Conservation (phyloP, 2,888 invertebrate species). For the Sipha maydis region DNA sequence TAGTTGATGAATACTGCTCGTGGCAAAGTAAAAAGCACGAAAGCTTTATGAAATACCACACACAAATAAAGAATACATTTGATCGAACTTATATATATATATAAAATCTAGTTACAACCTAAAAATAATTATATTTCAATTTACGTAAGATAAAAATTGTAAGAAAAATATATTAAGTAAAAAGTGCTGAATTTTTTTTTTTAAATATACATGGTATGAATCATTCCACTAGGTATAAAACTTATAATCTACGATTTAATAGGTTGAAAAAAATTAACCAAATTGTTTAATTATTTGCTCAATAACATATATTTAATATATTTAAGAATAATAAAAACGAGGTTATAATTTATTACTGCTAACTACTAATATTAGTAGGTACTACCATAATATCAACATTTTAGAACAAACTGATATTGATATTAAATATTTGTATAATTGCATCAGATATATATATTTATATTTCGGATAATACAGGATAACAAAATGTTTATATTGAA, state of each 20-base stretch:
- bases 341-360: not conserved
- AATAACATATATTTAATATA: too few species aligned
- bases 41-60: constrained; percentile 41
- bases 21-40: constrained; percentile 42
- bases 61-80: not conserved
- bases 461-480: not conserved
- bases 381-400: not conserved
- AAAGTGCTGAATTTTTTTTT: too few species aligned
- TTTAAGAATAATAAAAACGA: too few species aligned
- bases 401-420: not conserved
- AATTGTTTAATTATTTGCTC: too few species aligned
- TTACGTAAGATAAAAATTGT: too few species aligned
- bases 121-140: not conserved
- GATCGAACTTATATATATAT: not conserved
- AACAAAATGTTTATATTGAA: not conserved
- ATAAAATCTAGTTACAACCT: not conserved
- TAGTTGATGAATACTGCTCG: constrained; percentile 23
- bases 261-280: too few species aligned
- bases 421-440: not conserved
- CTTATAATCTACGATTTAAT: not conserved
- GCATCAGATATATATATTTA: not conserved
- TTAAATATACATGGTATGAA: not conserved
- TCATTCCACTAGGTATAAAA: not conserved
- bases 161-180: not conserved
- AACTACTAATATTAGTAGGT: not conserved